A percentile compares a stretch with the other conserved stretches of the same genome.
Conservation (phyloP, 2,113 vertebrate species). For the Junco hyemalis region DNA sequence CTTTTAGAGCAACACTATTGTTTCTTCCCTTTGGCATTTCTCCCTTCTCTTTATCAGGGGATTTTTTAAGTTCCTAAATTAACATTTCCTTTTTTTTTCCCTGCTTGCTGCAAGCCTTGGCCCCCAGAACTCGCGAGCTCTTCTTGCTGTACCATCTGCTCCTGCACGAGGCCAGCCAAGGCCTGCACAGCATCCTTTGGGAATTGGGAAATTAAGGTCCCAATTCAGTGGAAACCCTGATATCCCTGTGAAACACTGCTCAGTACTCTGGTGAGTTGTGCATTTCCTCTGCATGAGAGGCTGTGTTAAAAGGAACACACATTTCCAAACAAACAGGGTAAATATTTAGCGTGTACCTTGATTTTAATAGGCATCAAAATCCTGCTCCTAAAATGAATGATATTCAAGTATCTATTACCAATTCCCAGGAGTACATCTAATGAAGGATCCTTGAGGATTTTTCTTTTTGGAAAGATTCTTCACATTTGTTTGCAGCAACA, state of each 20-base stretch:
- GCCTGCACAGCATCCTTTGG: not conserved
- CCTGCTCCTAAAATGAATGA: conserved; percentile 60
- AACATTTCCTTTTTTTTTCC: not conserved
- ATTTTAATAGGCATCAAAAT: conserved; percentile 52
- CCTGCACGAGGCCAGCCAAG: conserved; percentile 13
- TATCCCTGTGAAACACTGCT: not conserved
- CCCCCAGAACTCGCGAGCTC: not conserved
- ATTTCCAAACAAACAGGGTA: conserved; percentile 29
- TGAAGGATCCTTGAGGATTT: conserved; percentile 55
- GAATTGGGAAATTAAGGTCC: not conserved
- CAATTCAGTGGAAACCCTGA: fast-evolving
- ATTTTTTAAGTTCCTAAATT: conserved; percentile 55
- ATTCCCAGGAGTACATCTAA: conserved; percentile 51
- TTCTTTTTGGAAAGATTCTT: conserved; percentile 44
- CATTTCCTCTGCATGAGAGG: not conserved
- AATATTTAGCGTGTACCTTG: conserved; percentile 29
- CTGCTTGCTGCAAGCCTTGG: conserved; percentile 19
- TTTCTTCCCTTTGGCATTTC: conserved; percentile 48
- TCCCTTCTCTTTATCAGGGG: conserved; percentile 52
- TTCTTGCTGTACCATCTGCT: conserved; percentile 45
- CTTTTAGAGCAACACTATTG: not conserved
- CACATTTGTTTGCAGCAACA: conserved; percentile 15
- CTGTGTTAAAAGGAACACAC: not conserved
- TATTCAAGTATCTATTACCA: conserved; percentile 53
- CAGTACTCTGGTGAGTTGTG: not conserved